Conservation (phyloP, 2,888 invertebrate species). For the Iphiclides podalirius region DNA sequence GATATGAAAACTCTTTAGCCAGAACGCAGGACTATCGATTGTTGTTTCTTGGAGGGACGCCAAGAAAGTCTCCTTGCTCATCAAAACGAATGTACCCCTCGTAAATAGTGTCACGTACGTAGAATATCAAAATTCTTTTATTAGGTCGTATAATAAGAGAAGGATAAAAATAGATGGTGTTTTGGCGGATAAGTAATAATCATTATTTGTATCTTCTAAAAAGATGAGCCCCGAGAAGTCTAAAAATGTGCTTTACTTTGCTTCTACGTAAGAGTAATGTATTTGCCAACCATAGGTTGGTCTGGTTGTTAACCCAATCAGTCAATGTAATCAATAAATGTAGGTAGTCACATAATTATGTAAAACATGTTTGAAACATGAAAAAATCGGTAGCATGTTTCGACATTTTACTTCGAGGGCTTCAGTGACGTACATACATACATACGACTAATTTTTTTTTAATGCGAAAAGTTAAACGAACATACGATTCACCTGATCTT, state of each 20-base stretch:
- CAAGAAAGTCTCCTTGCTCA: constrained; percentile 44
- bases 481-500: too few relatives aligned
- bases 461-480: too few relatives aligned
- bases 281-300: too few relatives aligned
- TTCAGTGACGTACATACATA: too few relatives aligned
- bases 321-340: too few relatives aligned
- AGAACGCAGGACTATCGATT: constrained; percentile 44
- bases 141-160: constrained; percentile 15
- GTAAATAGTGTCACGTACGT: constrained; percentile 38
- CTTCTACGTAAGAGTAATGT: too few relatives aligned
- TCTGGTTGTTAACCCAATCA: too few relatives aligned
- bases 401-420: too few relatives aligned
- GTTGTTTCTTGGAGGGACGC: constrained; percentile 44
- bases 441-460: too few relatives aligned
- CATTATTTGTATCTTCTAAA: not conserved
- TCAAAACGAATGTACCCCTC: constrained; percentile 46
- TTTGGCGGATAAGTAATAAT: constrained; percentile 3
- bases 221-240: not conserved
- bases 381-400: too few relatives aligned
- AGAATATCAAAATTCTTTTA: constrained; percentile 25
- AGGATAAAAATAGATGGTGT: constrained; percentile 15
- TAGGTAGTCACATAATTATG: too few relatives aligned
- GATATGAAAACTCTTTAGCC: constrained; percentile 13
- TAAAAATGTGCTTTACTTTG: not conserved
- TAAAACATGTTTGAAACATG: too few relatives aligned